Base-by-base conservation (phyloP, 2,888 invertebrate genomes). In the Meteorus colon region DNA sequence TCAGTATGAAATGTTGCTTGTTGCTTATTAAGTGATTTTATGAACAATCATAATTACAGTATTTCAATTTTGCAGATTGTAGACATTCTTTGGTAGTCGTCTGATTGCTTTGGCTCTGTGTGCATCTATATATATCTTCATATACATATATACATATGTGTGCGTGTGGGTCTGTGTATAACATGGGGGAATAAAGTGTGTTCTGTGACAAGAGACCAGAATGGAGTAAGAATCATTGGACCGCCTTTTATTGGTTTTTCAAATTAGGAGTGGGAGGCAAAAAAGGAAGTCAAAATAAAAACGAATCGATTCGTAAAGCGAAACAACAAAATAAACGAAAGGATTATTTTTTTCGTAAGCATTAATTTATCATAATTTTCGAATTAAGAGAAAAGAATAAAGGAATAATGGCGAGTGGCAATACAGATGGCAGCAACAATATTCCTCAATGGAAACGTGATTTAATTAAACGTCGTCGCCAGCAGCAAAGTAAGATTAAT, bases 361-460 rank as follows among this genome's bases (percentile, higher is more conserved):
- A 55, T 19, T 6, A 1, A 55, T 55, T 55, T n/a, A 48, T 48
- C n/a, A 16, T 16, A 4, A 55, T 55, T 19, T 19, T 55, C 8
- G 55, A 24, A n/a, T 19, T 19, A 41, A 19, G n/a, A 14, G 19
- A 63, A 31, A 27, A 2, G 12, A 31, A 41, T 34, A 34, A 31
- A 65, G 71, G 1, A 65, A 59, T 55, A 31, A 45, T 60, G 31
- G 34, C 66, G 41, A 75, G 59, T 41, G 37, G 37, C 24, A 51
- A 41, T 41, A 41, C 66, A 19, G 71, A 66, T 24, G 14, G 62
- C 37, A 65, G 41, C 16, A 67, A 41, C 37, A 73, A 81, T 80
- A 87, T 95, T 88, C 96, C 96, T 79, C 95, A 95, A 89, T 96
- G 96, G 96, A 96, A 96, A 90, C 93, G 94, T 86, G 96, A 96